Evolutionary conservation across 2,797 vertebrate genomes (phyloP).

Genomic region (Podarcis lilfordi): DNA sequence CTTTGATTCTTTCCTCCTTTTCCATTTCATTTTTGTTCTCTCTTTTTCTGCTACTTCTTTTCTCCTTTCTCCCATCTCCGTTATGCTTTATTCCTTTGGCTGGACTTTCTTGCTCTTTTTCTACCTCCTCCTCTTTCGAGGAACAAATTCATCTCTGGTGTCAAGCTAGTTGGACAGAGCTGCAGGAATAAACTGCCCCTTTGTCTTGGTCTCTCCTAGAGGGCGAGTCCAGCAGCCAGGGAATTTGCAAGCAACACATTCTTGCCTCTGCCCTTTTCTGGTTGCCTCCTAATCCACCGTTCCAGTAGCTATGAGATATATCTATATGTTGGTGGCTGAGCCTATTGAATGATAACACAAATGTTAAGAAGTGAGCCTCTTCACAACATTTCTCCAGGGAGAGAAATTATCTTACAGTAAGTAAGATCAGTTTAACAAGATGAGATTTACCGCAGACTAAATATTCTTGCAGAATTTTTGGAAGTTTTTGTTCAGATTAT

Average conservation of each 20-base stretch:
- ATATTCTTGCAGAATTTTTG: no score
- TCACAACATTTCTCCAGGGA: background rate
- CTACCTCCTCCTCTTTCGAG: constrained; percentile 42
- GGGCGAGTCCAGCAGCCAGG: constrained; percentile 54
- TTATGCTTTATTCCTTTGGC: background rate
- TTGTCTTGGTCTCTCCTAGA: constrained; percentile 59
- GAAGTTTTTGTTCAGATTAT: no score
- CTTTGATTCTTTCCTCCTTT: constrained; percentile 54
- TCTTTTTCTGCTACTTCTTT: constrained; percentile 50
- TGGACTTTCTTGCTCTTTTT: background rate
- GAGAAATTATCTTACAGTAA: background rate
- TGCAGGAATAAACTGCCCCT: constrained; percentile 49
- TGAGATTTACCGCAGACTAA: background rate
- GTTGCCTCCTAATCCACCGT: constrained; percentile 27
- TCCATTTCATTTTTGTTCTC: constrained; percentile 42
- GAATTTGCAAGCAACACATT: constrained; percentile 66
- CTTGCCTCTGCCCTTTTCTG: constrained; percentile 49
- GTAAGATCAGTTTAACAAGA: background rate
- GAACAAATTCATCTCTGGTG: constrained; percentile 14
- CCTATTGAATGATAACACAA: background rate
- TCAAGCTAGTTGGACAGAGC: constrained; percentile 41
- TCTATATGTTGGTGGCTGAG: background rate
- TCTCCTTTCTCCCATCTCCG: constrained; percentile 49
- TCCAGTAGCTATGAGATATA: constrained; percentile 29
- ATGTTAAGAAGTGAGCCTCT: background rate